These are phyloP conservation scores for Geopemphigus sp. DNA, from an alignment of 1,140 invertebrate species.

Conservation along the genomic window DNA sequence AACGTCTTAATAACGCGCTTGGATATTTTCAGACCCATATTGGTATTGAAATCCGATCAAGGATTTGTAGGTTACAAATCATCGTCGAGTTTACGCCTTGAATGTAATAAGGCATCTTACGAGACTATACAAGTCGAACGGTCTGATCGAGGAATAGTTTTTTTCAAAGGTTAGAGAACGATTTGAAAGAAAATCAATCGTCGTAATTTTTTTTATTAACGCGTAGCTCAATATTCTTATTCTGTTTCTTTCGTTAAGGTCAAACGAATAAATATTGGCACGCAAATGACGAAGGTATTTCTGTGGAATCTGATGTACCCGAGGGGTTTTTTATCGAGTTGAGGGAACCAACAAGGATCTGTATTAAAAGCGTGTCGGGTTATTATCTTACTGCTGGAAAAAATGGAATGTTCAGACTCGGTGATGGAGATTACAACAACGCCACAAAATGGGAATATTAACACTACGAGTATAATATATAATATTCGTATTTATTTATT, in stretches of 20 bases:
- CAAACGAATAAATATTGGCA: constrained; percentile 93
- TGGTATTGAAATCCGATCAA: constrained; percentile 92
- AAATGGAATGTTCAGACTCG: constrained; percentile 87
- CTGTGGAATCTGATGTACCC: constrained; percentile 79
- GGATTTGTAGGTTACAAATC: constrained; percentile 93
- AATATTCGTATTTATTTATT: not conserved
- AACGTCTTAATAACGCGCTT: not conserved
- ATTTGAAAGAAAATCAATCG: constrained; percentile 52
- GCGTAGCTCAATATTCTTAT: not conserved
- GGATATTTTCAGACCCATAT: constrained; percentile 68
- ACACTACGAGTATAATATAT: constrained; percentile 52
- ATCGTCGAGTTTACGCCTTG: constrained; percentile 71
- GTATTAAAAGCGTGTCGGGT: constrained; percentile 77
- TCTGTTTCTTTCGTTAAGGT: constrained; percentile 60
- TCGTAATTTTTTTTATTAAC: not conserved
- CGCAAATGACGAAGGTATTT: constrained; percentile 80
- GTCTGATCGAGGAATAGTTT: constrained; percentile 83
- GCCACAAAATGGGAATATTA: constrained; percentile 95
- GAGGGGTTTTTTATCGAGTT: constrained; percentile 90
- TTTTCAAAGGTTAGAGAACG: constrained; percentile 76
- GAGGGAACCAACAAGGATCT: constrained; percentile 84
- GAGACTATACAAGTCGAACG: constrained; percentile 89
- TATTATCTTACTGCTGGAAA: constrained; percentile 88
- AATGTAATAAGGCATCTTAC: constrained; percentile 94
- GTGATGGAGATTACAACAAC: constrained; percentile 71